phyloP scores from a whole-genome alignment of 1,140 invertebrate species.

The Ceratina australensis region DNA sequence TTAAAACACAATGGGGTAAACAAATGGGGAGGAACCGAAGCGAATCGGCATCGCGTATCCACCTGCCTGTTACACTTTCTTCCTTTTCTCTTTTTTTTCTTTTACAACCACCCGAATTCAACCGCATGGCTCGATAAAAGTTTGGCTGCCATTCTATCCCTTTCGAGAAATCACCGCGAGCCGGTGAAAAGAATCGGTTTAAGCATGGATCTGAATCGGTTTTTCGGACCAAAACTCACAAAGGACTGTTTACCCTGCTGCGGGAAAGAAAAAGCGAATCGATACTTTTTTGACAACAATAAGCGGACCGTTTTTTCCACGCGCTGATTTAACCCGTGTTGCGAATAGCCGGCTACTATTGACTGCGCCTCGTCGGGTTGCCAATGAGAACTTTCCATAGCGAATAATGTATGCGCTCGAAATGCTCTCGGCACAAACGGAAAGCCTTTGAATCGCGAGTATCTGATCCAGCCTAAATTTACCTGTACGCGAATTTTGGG shows the following conservation, averaged over 20 bases:
- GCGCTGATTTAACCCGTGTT: background rate
- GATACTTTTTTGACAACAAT: slow-evolving; percentile 32
- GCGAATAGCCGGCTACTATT: background rate
- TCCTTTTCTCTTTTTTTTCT: background rate
- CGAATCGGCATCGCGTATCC: background rate
- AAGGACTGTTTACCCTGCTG: slow-evolving; percentile 16
- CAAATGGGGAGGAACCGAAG: background rate
- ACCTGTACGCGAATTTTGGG: slow-evolving; percentile 17
- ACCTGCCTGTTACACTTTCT: background rate
- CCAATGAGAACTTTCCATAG: background rate
- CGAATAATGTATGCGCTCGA: slow-evolving; percentile 4
- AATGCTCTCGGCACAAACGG: slow-evolving; percentile 28
- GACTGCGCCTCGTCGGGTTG: background rate
- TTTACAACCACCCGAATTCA: background rate
- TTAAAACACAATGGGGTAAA: slow-evolving; percentile 4
- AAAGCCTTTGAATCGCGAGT: slow-evolving; percentile 17
- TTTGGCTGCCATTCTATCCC: background rate
- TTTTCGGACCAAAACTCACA: background rate
- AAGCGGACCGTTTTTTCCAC: background rate
- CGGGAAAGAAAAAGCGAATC: background rate
- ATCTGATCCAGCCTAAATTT: slow-evolving; percentile 36
- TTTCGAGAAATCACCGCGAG: background rate
- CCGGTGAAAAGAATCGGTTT: slow-evolving; percentile 5
- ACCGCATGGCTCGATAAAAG: background rate
- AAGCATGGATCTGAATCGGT: slow-evolving; percentile 9